Base-by-base conservation (phyloP, 2,797 vertebrate genomes). In the Hypotaenidia philippensis region DNA sequence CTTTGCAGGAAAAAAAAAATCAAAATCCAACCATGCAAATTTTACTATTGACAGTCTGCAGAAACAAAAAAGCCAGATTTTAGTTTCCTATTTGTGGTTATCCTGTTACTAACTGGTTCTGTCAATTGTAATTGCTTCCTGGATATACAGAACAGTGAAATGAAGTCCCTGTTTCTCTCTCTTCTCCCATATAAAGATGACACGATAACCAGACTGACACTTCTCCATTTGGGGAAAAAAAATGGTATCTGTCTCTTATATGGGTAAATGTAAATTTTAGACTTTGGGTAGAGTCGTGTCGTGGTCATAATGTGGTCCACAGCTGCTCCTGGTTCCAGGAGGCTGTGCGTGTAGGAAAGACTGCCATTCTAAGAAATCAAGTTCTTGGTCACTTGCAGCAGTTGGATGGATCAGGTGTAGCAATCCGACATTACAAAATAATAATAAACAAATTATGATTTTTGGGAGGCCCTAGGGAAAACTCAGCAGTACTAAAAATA, bases 231-330 rank as follows among this genome's bases (percentile, higher is more conserved):
- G 32, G 25, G 38, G 36, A 10, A 10, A 36, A 41, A 38, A 41
- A 3, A 1, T 6, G 18, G 11, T 49, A 3, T 32, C 17, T 56
- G 31, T 49, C 32, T 18, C 25, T 49, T 75, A 0, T 41, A 1
- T 10, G 38, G 36, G 47, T 69, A 50, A 50, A 53, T n/a, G 49
- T 40, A 8, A 63, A 45, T 19, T 36, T 44, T 4, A 8, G 40
- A 27, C 41, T 52, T 50, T 5, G 68, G 79, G 41, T 52, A 61
- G 31, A 29, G 38, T 23, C 45, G 9, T 36, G 0, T 21, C 7
- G 1, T 8, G 53, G 41, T 29, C 31, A 6, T 5, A 1, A 1
- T 5, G 2, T 2, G 40, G 50, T 45, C 53, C 6, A 1, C 7
- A 36, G 36, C 11, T 47, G 41, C 18, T 44, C 18, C 41, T 44